Base-by-base conservation (phyloP, 2,113 vertebrate species). In the Smithornis capensis region DNA sequence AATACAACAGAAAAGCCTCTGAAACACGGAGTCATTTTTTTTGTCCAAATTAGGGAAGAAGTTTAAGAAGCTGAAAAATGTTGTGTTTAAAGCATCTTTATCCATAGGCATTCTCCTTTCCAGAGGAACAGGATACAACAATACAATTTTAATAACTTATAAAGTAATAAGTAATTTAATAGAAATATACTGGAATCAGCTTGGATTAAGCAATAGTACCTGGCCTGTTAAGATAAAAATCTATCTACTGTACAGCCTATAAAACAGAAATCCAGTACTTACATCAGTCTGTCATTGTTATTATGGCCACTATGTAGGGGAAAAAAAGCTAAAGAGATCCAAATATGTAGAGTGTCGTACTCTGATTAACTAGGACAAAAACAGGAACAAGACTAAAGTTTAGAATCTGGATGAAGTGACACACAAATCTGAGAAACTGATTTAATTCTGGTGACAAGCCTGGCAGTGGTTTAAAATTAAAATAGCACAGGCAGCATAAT, bases 321-420 rank as follows among this genome's bases (percentile, higher is more conserved):
- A 4, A 53, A n/a, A 40, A 60, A 82, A 28, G 7, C 15, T 45
- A 69, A 62, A 42, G 38, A 55, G 21, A 91, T 24, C 6, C 18
- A 31, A 50, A 21, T 14, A 40, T 0, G 2, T 2, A 57, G 8
- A 65, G 42, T 28, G 17, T 31, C 24, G n/a, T 23, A 37, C 3
- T 87, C 47, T 49, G 33, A 62, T 74, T 23, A 94, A 57, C 8
- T 16, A 75, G 22, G 4, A 52, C 8, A 71, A 67, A 80, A 83
- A 7, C 12, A 44, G 24, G 22, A 59, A 17, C 4, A 81, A 64
- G 45, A 67, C 38, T 57, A 44, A 27, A 75, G 6, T 31, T 37
- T 17, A 38, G 9, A 44, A 38, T 40, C 22, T 21, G 14, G 31
- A 64, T 22, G 13, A 85, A 7, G 7, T 8, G 10, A 59, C 10